Conservation (phyloP, 2,888 invertebrate genomes). For the Sepioteuthis lessoniana region DNA sequence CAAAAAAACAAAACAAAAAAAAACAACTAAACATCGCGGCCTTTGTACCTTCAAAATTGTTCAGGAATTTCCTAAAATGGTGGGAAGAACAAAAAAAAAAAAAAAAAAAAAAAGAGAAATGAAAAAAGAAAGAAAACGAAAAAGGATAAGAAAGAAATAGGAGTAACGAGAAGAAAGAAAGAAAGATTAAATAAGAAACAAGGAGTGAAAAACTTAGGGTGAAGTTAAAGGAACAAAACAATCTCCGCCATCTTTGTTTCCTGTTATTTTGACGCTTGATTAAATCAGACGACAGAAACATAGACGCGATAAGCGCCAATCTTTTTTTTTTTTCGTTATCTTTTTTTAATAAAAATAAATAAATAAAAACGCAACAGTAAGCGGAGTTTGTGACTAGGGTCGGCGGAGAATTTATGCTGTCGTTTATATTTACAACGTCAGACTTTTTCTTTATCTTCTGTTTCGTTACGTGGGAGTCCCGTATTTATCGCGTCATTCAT, state of each 20-base stretch:
- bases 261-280: neutral
- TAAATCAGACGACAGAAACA: neutral
- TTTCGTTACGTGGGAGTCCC: neutral
- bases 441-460: neutral
- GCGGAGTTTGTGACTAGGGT: neutral
- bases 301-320: constrained; percentile 1
- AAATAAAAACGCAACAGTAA: too few species aligned
- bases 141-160: too few species aligned
- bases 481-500: neutral
- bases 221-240: neutral
- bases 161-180: neutral
- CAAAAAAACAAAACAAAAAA: neutral
- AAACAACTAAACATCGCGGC: neutral
- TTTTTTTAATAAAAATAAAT: too few species aligned
- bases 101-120: too few species aligned
- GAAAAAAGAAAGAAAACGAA: too few species aligned
- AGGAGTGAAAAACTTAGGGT: neutral
- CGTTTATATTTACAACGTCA: neutral
- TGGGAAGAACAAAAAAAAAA: neutral
- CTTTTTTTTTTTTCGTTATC: neutral
- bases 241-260: neutral
- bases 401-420: neutral
- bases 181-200: neutral
- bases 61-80: neutral
- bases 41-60: too few species aligned